phyloP scores from a whole-genome alignment of 2,113 vertebrate species.

The Chaenocephalus aceratus region DNA sequence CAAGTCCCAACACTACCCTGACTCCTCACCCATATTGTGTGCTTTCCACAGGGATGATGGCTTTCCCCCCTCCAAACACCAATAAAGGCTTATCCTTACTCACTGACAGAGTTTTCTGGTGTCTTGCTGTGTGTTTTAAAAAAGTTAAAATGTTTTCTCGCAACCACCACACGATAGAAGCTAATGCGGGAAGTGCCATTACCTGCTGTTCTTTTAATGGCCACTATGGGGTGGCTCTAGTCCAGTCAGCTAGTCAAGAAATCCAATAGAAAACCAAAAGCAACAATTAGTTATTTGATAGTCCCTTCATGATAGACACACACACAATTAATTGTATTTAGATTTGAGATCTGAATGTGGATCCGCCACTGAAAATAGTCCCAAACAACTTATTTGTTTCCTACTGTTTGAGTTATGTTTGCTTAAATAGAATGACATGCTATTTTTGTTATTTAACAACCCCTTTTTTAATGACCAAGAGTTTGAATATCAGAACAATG shows the following conservation, averaged over 20 bases:
- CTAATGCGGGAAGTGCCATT: neutral
- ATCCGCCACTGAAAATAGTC: too few relatives aligned
- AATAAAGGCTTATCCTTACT: conserved; percentile 83
- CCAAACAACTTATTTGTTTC: too few relatives aligned
- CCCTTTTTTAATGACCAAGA: too few relatives aligned
- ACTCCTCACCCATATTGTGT: conserved; percentile 76
- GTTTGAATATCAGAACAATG: too few relatives aligned
- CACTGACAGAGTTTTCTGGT: conserved; percentile 59
- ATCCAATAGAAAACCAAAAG: too few relatives aligned
- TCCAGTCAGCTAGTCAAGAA: neutral
- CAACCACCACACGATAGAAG: neutral
- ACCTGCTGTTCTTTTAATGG: neutral
- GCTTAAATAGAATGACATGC: too few relatives aligned
- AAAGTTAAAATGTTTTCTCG: neutral
- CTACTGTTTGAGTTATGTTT: too few relatives aligned
- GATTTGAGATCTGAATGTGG: too few relatives aligned
- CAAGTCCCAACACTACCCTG: conserved; percentile 66
- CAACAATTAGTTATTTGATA: too few relatives aligned
- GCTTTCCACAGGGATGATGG: conserved; percentile 75
- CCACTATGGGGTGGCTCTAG: too few relatives aligned
- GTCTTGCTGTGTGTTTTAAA: conserved; percentile 53
- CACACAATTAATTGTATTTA: neutral
- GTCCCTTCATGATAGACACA: neutral
- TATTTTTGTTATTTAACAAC: too few relatives aligned
- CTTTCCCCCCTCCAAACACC: conserved; percentile 71